These are phyloP conservation scores for Bombyx mandarina DNA, from an alignment of 1,140 invertebrate species.

Conservation along the genomic window DNA sequence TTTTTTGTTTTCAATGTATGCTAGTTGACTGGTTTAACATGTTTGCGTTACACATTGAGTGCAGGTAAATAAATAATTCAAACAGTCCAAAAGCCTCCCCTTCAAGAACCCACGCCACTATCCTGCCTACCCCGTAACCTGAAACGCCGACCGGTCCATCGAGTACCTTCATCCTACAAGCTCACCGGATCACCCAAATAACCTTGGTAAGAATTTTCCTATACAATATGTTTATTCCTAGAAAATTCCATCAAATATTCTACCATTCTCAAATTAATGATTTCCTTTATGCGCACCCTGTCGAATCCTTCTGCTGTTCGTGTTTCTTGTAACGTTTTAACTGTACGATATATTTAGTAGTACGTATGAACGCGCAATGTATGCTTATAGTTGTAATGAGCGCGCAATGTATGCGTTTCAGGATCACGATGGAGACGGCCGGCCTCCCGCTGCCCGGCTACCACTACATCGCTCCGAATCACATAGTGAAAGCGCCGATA, in stretches of 20 bases:
- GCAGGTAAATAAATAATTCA: slow-evolving; percentile 31
- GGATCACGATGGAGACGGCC: slow-evolving; percentile 94
- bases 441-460: slow-evolving; percentile 90
- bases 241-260: slow-evolving; percentile 22
- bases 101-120: slow-evolving; percentile 56
- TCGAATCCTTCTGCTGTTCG: neutral
- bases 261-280: too few species aligned
- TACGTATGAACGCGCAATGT: neutral
- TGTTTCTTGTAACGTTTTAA: neutral
- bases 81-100: slow-evolving; percentile 34
- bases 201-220: slow-evolving; percentile 66
- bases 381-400: slow-evolving; percentile 33
- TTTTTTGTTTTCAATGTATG: slow-evolving; percentile 5
- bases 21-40: neutral
- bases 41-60: slow-evolving; percentile 23
- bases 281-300: too few species aligned
- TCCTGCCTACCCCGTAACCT: slow-evolving; percentile 59
- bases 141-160: slow-evolving; percentile 52
- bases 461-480: slow-evolving; percentile 92
- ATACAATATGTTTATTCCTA: slow-evolving; percentile 60
- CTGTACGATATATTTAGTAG: neutral
- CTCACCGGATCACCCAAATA: slow-evolving; percentile 59
- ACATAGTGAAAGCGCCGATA: slow-evolving; percentile 92
- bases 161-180: slow-evolving; percentile 62
- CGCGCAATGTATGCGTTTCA: slow-evolving; percentile 54